phyloP scores from a whole-genome alignment of 2,888 invertebrate genomes.

The Aleiodes alternator region DNA sequence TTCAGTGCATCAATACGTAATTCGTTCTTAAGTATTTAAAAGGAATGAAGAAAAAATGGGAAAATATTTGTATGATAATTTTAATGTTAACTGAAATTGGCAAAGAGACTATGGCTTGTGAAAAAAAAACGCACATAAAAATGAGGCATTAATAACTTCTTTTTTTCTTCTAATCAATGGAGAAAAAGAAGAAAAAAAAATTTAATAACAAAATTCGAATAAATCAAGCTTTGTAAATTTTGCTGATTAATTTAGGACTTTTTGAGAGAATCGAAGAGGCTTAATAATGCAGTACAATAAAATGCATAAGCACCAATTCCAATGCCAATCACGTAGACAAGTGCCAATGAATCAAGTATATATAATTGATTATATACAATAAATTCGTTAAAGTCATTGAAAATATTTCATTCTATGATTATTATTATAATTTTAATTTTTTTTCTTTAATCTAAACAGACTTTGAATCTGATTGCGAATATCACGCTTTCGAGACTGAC shows the following conservation, averaged over 20 bases:
- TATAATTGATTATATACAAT: constrained; percentile 18
- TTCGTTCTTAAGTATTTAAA: constrained; percentile 18
- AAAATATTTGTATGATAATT: constrained; percentile 24
- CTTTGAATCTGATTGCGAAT: constrained; percentile 2
- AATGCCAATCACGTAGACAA: constrained; percentile 10
- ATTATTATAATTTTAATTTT: background rate
- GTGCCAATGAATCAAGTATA: constrained; percentile 33
- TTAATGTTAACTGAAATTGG: constrained; percentile 30
- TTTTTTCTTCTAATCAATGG: background rate
- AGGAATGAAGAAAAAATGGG: background rate
- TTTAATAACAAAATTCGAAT: constrained; percentile 19
- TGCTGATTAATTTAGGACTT: constrained; percentile 45
- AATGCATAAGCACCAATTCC: constrained; percentile 32
- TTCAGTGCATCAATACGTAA: constrained; percentile 6
- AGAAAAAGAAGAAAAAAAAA: background rate
- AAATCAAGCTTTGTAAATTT: constrained; percentile 53
- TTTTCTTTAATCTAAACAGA: background rate
- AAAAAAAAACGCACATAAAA: background rate
- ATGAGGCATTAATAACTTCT: constrained; percentile 7
- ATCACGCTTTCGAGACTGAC: constrained; percentile 18
- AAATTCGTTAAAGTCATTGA: constrained; percentile 4
- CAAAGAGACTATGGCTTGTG: background rate
- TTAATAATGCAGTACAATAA: constrained; percentile 18
- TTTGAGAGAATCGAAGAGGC: constrained; percentile 24
- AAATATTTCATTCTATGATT: background rate